A percentile compares a stretch with the other conserved stretches of the same genome.
These are phyloP conservation scores for Dasyurus viverrinus DNA, from an alignment of 2,113 vertebrate species.

Conservation along the genomic window DNA sequence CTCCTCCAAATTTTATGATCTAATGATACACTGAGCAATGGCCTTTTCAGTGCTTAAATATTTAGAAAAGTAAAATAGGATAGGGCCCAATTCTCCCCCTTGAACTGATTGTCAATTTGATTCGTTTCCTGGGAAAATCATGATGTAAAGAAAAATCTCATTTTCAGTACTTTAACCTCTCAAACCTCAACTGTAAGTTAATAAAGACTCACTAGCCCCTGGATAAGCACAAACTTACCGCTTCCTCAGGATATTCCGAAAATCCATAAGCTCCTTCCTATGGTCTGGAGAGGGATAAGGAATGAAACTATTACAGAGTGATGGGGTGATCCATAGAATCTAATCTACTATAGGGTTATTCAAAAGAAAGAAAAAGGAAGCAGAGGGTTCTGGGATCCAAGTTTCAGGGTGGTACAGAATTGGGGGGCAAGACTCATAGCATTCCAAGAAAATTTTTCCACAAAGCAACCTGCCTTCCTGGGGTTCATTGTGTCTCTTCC, in stretches of 20 bases:
- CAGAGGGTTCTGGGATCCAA: background rate
- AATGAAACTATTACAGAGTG: background rate
- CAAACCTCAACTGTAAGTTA: background rate
- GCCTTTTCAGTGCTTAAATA: background rate
- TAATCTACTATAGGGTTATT: background rate
- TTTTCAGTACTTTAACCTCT: background rate
- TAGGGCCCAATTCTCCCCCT: background rate
- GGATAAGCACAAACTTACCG: constrained; percentile 80
- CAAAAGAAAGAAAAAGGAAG: background rate
- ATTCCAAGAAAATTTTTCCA: background rate
- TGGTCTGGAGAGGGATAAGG: constrained; percentile 74
- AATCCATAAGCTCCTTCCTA: constrained; percentile 83
- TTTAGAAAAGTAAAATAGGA: background rate
- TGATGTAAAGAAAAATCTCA: background rate
- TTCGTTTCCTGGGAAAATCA: background rate
- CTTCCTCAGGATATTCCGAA: constrained; percentile 87
- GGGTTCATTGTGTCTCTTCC: constrained; percentile 80
- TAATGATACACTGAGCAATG: background rate
- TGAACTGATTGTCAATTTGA: background rate
- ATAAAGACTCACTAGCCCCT: background rate
- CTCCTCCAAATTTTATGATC: background rate
- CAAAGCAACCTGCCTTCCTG: constrained; percentile 79
- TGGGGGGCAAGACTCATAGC: background rate
- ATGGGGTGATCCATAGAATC: background rate
- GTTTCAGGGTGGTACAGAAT: background rate